A percentile compares a stretch with the other conserved stretches of the same genome.
Evolutionary conservation across 2,797 vertebrate species (phyloP).

Genomic region (Arnoldichthys spilopterus): DNA sequence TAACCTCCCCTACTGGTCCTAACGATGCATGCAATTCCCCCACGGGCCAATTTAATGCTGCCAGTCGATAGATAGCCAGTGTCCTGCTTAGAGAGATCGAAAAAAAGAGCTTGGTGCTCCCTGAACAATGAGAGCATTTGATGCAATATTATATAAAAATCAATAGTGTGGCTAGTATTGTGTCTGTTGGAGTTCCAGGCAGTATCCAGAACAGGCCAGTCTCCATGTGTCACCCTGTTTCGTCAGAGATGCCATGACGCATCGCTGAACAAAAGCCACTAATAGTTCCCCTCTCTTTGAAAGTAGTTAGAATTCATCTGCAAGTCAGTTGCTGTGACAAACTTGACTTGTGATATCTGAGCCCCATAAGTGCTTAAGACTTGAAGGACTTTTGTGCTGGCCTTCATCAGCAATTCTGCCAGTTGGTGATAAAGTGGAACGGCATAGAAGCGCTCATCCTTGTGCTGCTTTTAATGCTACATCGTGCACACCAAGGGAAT

Average conservation of each 20-base stretch:
- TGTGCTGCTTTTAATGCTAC: constrained; percentile 26
- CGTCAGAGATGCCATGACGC: constrained; percentile 12
- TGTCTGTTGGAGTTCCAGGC: constrained; percentile 43
- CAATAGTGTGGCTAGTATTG: constrained; percentile 52
- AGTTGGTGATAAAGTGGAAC: constrained; percentile 47
- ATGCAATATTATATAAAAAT: constrained; percentile 71
- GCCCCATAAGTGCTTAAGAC: constrained; percentile 30
- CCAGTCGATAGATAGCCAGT: constrained; percentile 60
- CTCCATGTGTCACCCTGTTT: constrained; percentile 24
- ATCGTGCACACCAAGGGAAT: constrained; percentile 6
- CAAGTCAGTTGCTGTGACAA: constrained; percentile 33
- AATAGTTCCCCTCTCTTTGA: constrained; percentile 1
- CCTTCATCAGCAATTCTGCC: constrained; percentile 52
- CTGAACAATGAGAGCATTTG: constrained; percentile 68
- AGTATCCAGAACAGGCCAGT: constrained; percentile 35
- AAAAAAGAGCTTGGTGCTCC: constrained; percentile 57
- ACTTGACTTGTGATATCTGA: constrained; percentile 22
- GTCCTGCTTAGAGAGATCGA: constrained; percentile 56
- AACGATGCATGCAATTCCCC: constrained; percentile 67
- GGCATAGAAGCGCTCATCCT: constrained; percentile 30
- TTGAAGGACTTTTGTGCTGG: constrained; percentile 34
- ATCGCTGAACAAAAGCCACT: background rate
- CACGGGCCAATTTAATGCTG: constrained; percentile 69
- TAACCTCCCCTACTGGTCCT: constrained; percentile 53
- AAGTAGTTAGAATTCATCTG: constrained; percentile 16